Percentiles rank a stretch among this genome's conserved stretches.
These are phyloP conservation scores for Buphagus erythrorhynchus DNA, from an alignment of 2,797 vertebrate genomes.

Conservation along the genomic window DNA sequence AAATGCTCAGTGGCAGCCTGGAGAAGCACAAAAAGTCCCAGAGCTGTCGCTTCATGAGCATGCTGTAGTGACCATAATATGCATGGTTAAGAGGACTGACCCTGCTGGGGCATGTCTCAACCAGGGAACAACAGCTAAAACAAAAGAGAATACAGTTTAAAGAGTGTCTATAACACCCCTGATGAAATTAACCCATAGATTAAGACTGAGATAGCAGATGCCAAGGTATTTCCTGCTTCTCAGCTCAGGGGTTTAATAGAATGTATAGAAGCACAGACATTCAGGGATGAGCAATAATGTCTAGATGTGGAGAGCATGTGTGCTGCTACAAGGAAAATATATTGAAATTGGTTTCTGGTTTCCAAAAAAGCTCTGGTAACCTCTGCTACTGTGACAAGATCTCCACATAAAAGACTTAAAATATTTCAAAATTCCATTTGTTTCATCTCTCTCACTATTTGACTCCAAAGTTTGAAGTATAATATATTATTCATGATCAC, in stretches of 20 bases:
- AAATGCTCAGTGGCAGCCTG: background rate
- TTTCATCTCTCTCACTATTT: background rate
- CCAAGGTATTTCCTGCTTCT: background rate
- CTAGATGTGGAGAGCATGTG: background rate
- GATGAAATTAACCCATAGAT: background rate
- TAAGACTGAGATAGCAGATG: background rate
- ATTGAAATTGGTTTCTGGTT: background rate
- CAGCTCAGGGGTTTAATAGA: background rate
- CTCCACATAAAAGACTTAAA: background rate
- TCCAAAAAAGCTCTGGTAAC: background rate
- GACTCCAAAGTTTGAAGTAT: background rate
- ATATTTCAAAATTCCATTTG: background rate
- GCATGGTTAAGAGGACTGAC: background rate
- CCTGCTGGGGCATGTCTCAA: background rate
- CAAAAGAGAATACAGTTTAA: background rate
- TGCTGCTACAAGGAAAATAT: background rate
- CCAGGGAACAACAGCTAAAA: background rate
- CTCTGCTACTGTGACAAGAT: background rate
- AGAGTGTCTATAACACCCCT: background rate
- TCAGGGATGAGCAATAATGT: background rate
- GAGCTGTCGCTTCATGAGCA: background rate
- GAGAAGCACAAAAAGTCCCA: background rate
- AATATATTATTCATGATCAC: background rate
- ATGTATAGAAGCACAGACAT: background rate
- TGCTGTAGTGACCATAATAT: rapidly evolving